Evolutionary conservation across 2,797 vertebrate genomes (phyloP).

Genomic region (Pyrocephalus nanus): DNA sequence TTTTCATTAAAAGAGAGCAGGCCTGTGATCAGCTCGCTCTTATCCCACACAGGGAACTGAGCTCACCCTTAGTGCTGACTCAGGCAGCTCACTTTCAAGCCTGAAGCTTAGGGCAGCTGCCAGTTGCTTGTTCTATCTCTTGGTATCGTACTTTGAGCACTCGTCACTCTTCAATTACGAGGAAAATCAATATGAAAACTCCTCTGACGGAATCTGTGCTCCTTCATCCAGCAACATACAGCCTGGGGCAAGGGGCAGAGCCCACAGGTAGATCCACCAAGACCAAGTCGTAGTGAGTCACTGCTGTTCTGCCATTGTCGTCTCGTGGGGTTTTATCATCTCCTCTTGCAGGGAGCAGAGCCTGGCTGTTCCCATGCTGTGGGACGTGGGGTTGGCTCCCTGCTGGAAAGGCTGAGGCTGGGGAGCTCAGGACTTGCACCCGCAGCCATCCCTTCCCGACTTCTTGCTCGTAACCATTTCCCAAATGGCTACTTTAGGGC

Average conservation of each 20-base stretch:
- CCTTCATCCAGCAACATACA: background rate
- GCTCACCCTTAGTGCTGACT: background rate
- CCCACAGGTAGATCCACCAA: background rate
- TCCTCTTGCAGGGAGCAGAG: background rate
- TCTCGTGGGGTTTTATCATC: background rate
- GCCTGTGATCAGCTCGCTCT: background rate
- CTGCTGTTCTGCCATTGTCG: background rate
- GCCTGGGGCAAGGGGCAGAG: background rate
- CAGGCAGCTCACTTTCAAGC: background rate
- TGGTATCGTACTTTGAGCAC: background rate
- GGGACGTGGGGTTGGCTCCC: background rate
- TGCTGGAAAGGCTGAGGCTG: background rate
- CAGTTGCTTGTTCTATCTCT: background rate
- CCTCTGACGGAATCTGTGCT: background rate
- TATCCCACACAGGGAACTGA: fast-evolving
- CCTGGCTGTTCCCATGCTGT: background rate
- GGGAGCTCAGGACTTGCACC: background rate
- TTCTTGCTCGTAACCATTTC: conserved; percentile 57
- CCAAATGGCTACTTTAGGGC: conserved; percentile 47
- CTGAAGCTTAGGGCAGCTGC: background rate
- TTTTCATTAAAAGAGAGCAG: background rate
- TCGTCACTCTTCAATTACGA: background rate
- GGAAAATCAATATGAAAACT: conserved; percentile 21
- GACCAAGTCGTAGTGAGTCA: fast-evolving
- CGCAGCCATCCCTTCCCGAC: background rate